These are phyloP conservation scores for Apodemus sylvaticus DNA, from an alignment of 2,113 vertebrate species.

Conservation along the genomic window DNA sequence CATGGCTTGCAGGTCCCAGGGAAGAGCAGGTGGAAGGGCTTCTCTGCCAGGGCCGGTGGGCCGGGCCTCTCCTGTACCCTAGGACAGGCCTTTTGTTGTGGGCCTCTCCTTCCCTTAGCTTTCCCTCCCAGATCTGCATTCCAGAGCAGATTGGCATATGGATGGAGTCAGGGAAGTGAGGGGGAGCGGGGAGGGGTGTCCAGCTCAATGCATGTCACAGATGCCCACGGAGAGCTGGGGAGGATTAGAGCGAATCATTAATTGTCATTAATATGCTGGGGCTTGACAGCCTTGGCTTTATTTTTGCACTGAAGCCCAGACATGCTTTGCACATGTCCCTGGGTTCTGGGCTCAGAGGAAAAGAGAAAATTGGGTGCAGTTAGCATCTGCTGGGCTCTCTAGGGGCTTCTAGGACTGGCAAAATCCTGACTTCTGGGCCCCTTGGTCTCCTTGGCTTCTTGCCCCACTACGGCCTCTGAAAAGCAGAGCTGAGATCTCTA, in stretches of 20 bases:
- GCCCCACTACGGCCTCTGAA: background rate
- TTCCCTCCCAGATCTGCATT: constrained; percentile 43
- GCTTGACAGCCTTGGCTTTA: constrained; percentile 76
- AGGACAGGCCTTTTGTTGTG: background rate
- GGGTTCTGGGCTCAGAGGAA: constrained; percentile 47
- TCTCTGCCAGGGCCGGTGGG: accelerated
- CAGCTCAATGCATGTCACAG: constrained; percentile 71
- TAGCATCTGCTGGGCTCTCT: background rate
- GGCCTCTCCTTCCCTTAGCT: background rate
- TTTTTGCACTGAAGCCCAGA: constrained; percentile 74
- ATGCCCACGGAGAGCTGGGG: constrained; percentile 80
- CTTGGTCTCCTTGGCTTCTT: background rate
- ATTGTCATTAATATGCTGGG: constrained; percentile 79
- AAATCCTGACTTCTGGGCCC: background rate
- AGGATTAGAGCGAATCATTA: constrained; percentile 74
- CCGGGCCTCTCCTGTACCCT: background rate
- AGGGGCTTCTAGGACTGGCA: background rate
- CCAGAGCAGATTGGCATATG: constrained; percentile 71
- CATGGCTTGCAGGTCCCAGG: background rate
- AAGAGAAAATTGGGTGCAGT: constrained; percentile 1
- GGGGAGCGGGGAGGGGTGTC: constrained; percentile 61
- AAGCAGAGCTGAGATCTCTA: background rate
- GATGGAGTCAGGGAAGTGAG: constrained; percentile 31
- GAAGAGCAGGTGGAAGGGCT: background rate
- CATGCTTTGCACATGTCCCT: constrained; percentile 66